phyloP scores from a whole-genome alignment of 2,888 invertebrate genomes.

The Oconnorella tubifera region DNA sequence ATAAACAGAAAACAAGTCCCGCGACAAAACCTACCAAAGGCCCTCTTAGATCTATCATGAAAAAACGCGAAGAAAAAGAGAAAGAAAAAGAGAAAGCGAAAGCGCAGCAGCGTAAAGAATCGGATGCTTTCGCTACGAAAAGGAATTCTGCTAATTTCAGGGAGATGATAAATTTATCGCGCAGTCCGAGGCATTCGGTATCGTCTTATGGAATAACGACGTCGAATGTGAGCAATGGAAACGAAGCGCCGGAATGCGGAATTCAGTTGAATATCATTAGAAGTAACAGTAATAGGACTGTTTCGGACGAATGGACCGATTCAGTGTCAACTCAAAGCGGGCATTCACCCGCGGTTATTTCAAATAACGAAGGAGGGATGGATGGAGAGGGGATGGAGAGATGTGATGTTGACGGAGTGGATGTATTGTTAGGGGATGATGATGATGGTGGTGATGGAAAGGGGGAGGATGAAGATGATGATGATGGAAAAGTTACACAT shows the following conservation, averaged over 20 bases:
- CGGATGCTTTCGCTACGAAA: background rate
- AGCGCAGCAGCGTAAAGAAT: slow-evolving; percentile 9
- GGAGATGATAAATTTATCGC: slow-evolving; percentile 7
- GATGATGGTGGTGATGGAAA: background rate
- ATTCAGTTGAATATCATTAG: background rate
- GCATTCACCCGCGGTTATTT: background rate
- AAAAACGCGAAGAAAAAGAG: slow-evolving; percentile 20
- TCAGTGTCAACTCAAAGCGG: background rate
- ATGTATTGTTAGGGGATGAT: background rate
- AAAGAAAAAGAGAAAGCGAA: background rate
- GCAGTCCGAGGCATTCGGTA: slow-evolving; percentile 12
- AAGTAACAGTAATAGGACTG: slow-evolving; percentile 15
- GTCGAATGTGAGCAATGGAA: slow-evolving; percentile 3
- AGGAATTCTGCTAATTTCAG: slow-evolving; percentile 12
- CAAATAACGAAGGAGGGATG: background rate
- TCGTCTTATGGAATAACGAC: slow-evolving; percentile 11
- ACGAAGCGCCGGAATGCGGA: background rate
- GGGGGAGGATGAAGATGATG: background rate
- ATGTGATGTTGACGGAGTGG: no score
- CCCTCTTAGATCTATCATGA: slow-evolving; percentile 31
- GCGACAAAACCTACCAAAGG: slow-evolving; percentile 22
- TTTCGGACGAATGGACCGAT: background rate
- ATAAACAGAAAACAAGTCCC: slow-evolving; percentile 14
- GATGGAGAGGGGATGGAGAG: slow-evolving; percentile 4
- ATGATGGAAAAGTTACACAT: background rate